Evolutionary conservation across 2,797 vertebrate species (phyloP).

Genomic region (Neopelma chrysocephalum): DNA sequence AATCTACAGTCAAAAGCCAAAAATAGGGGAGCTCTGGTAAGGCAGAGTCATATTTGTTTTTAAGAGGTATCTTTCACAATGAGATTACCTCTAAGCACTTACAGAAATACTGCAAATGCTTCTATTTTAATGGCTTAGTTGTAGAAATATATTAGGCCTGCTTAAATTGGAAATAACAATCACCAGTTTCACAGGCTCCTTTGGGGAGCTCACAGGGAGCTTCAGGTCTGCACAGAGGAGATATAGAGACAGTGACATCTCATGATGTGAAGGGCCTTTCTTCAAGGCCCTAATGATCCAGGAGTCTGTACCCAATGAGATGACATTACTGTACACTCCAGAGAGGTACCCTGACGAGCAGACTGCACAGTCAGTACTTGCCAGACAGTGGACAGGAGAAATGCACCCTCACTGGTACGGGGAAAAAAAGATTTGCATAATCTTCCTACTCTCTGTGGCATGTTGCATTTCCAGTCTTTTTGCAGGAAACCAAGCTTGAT

Average conservation of each 20-base stretch:
- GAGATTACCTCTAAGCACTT: neutral
- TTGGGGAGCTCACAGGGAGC: neutral
- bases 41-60: conserved; percentile 1
- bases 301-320: neutral
- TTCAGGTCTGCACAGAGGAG: neutral
- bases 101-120: neutral
- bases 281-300: neutral
- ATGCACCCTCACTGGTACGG: no score
- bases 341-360: neutral
- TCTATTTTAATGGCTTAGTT: neutral
- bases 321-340: neutral
- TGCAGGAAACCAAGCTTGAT: neutral
- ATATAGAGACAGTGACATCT: neutral
- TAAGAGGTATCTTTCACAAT: conserved; percentile 11
- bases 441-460: neutral
- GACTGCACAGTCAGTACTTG: neutral
- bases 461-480: neutral
- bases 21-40: neutral
- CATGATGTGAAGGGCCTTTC: neutral
- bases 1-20: neutral
- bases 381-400: neutral
- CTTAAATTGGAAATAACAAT: neutral
- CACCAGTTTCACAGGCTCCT: neutral
- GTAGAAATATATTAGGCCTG: neutral
- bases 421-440: neutral